A percentile compares a stretch with the other conserved stretches of the same genome.
Evolutionary conservation across 1,140 invertebrate genomes (phyloP).

Genomic region (Acromyrmex echinatior): DNA sequence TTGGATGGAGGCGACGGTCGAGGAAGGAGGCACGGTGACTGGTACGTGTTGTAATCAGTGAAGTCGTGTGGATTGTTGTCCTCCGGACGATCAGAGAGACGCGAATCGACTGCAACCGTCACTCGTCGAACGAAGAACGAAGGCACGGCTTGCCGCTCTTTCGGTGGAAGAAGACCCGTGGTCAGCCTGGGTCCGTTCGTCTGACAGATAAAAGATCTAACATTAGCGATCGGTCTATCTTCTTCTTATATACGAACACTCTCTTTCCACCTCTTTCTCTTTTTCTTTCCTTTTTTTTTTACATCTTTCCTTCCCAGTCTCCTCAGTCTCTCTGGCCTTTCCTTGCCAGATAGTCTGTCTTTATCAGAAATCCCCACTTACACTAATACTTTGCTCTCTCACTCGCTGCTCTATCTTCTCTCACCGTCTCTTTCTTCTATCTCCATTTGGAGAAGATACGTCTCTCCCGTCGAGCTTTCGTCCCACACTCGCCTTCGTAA

Average conservation of each 20-base stretch:
- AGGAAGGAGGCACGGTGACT: background rate
- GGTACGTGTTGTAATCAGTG: conserved; percentile 4
- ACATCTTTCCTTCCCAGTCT: background rate
- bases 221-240: conserved; percentile 35
- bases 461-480: background rate
- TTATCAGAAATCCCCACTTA: conserved; percentile 49
- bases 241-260: background rate
- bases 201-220: conserved; percentile 79
- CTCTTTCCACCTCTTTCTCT: background rate
- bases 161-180: conserved; percentile 73
- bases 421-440: conserved; percentile 35
- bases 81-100: conserved; percentile 39
- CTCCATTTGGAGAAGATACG: conserved; percentile 23
- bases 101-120: conserved; percentile 73
- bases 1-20: background rate
- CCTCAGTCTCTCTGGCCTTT: conserved; percentile 33
- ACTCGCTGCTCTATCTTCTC: conserved; percentile 38
- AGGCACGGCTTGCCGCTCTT: conserved; percentile 70
- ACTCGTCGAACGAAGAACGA: conserved; percentile 80
- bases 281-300: conserved; percentile 24
- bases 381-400: conserved; percentile 11
- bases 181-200: conserved; percentile 71
- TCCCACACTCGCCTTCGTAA: background rate
- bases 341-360: conserved; percentile 25
- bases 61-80: conserved; percentile 41